Evolutionary conservation across 2,888 invertebrate species (phyloP), one percentile per base, ranked within the genome.

Genomic region (Anoplius nigerrimus): DNA sequence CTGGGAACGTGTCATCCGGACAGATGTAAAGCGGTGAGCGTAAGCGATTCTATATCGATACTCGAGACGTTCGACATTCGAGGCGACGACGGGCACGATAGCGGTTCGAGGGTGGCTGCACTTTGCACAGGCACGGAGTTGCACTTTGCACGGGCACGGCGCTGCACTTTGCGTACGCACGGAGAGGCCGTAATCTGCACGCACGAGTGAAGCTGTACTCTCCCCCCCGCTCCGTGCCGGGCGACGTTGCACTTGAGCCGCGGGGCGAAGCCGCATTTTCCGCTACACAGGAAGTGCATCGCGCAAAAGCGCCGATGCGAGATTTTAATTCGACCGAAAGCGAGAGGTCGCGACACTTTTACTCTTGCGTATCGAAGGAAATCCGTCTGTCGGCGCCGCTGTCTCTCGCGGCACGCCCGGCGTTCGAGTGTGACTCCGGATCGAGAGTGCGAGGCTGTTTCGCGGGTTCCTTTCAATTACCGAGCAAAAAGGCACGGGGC

Each of bases 101-200:
- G 48, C n/a, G 16, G 1, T 18, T 16, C 48, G 18, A 18, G 48
- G 18, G 48, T 16, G 48, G 18, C n/a, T 18, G 48, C 48, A 48
- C 18, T 48, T 46, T 46, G 16, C 16, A 16, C 16, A 46, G 46
- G 16, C 46, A 46, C 46, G 46, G 11, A 16, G 46, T 16, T 46
- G 46, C 46, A 46, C 46, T 46, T 18, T 16, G 48, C 18, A 18
- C 48, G 48, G 18, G 48, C 48, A 48, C 18, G 48, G 16, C 8
- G 48, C 48, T 18, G 48, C 48, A 48, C 48, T 48, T 48, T 48
- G 48, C 48, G 16, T 48, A 48, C 18, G 48, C 48, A 18, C 48
- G 48, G 34, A 34, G 34, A 34, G 34, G 34, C 34, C 34, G 34
- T 34, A 34, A 34, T 34, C 34, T 34, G 34, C 34, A 34, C 34